Conservation (phyloP, 2,113 vertebrate genomes). For the Paradoxurus hermaphroditus region DNA sequence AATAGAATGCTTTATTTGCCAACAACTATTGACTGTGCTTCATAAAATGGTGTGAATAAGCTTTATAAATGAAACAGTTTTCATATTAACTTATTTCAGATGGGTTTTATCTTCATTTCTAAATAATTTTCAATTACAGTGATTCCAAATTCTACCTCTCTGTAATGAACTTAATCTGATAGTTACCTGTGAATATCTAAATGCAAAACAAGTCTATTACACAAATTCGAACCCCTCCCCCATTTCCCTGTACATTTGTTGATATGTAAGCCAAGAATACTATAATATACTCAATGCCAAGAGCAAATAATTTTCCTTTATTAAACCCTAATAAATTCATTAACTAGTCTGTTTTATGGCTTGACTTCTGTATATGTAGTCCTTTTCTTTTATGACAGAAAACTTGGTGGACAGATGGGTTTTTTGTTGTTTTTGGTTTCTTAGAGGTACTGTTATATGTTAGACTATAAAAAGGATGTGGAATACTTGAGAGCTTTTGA, state of each 20-base stretch:
- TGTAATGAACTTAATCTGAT: background rate
- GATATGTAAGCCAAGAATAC: background rate
- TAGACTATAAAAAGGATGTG: background rate
- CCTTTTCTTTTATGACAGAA: slow-evolving; percentile 8
- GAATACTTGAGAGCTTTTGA: background rate
- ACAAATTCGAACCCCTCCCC: background rate
- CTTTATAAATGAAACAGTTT: slow-evolving; percentile 8
- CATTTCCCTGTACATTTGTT: background rate
- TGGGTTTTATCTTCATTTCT: slow-evolving; percentile 17
- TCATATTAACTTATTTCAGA: background rate
- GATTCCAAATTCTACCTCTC: background rate
- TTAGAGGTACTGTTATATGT: background rate
- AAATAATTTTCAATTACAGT: background rate
- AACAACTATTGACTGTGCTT: background rate
- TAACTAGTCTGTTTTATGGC: background rate
- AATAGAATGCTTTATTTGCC: background rate
- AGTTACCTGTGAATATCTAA: background rate
- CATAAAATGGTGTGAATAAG: background rate
- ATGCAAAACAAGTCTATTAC: background rate
- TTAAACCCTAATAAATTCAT: background rate
- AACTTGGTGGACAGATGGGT: background rate
- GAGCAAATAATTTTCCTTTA: background rate
- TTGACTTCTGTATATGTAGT: background rate
- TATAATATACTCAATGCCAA: background rate
- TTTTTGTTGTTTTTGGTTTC: background rate